Evolutionary conservation across 2,797 vertebrate genomes (phyloP).

Genomic region (Sciurus vulgaris): DNA sequence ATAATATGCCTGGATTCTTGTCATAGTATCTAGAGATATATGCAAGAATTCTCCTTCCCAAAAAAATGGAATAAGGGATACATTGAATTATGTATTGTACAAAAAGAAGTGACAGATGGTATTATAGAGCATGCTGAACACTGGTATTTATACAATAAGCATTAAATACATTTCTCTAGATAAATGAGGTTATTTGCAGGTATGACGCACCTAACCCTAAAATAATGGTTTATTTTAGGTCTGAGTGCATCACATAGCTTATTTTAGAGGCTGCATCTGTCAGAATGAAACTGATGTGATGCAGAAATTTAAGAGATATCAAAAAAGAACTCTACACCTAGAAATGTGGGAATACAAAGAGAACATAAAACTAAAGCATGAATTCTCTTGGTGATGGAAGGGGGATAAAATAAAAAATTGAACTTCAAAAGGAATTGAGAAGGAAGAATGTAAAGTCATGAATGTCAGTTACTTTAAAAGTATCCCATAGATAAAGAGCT

Average conservation of each 20-base stretch:
- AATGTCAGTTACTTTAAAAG: slow-evolving; percentile 23
- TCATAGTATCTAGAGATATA: slow-evolving; percentile 62
- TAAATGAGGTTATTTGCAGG: slow-evolving; percentile 88
- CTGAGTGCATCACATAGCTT: slow-evolving; percentile 83
- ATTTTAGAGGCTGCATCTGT: slow-evolving; percentile 87
- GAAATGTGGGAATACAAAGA: slow-evolving; percentile 68
- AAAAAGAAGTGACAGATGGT: slow-evolving; percentile 87
- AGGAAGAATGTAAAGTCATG: background rate
- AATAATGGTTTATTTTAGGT: slow-evolving; percentile 87
- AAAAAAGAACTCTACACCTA: slow-evolving; percentile 73
- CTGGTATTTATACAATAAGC: slow-evolving; percentile 88
- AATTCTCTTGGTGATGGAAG: background rate
- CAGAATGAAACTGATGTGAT: slow-evolving; percentile 85
- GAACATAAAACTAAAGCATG: slow-evolving; percentile 44
- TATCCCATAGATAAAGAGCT: background rate
- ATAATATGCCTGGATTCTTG: slow-evolving; percentile 72
- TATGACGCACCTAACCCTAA: slow-evolving; percentile 86
- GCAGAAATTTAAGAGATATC: slow-evolving; percentile 82
- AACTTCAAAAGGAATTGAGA: background rate
- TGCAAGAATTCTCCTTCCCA: slow-evolving; percentile 69
- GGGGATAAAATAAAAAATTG: background rate
- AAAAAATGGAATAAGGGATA: slow-evolving; percentile 76
- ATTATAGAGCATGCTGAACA: slow-evolving; percentile 82
- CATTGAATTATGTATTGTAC: slow-evolving; percentile 85
- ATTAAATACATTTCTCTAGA: slow-evolving; percentile 86